Conservation (phyloP, 2,797 vertebrate species). For the Notolepis coatsorum region DNA sequence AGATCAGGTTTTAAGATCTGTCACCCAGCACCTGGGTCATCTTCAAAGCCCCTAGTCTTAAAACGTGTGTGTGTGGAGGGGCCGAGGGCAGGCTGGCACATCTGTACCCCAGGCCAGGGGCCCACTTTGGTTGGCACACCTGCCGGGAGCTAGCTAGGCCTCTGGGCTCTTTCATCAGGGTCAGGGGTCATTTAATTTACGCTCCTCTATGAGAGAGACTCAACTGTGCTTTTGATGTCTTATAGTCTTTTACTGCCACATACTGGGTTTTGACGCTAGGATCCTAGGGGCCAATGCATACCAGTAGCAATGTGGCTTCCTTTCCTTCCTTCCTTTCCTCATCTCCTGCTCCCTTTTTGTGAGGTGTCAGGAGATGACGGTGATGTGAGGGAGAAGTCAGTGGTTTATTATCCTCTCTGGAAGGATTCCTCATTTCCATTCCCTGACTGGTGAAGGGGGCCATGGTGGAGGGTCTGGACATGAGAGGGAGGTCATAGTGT, state of each 20-base stretch:
- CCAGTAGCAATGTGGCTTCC: not conserved
- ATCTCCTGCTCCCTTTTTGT: conserved; percentile 9
- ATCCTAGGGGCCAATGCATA: not conserved
- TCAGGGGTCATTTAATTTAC: conserved; percentile 53
- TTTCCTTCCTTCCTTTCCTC: not conserved
- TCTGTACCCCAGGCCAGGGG: conserved; percentile 28
- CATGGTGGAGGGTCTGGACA: conserved; percentile 40
- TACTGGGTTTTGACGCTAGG: conserved; percentile 18
- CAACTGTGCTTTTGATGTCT: conserved; percentile 29
- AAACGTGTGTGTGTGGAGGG: conserved; percentile 34
- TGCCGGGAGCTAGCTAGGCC: conserved; percentile 62
- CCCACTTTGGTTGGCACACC: conserved; percentile 56
- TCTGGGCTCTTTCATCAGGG: conserved; percentile 48
- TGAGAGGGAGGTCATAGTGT: conserved; percentile 53
- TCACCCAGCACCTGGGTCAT: conserved; percentile 74
- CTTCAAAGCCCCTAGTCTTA: conserved; percentile 67
- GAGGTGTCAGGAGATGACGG: conserved; percentile 38
- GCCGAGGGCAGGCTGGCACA: conserved; percentile 29
- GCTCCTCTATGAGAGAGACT: conserved; percentile 22
- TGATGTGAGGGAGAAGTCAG: conserved; percentile 11
- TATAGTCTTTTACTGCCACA: not conserved
- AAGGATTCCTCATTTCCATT: conserved; percentile 32
- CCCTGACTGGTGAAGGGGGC: conserved; percentile 31
- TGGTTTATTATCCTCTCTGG: conserved; percentile 27
- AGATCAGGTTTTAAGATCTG: conserved; percentile 84